Base-by-base conservation (phyloP, 2,797 vertebrate species). In the Arnoldichthys spilopterus region DNA sequence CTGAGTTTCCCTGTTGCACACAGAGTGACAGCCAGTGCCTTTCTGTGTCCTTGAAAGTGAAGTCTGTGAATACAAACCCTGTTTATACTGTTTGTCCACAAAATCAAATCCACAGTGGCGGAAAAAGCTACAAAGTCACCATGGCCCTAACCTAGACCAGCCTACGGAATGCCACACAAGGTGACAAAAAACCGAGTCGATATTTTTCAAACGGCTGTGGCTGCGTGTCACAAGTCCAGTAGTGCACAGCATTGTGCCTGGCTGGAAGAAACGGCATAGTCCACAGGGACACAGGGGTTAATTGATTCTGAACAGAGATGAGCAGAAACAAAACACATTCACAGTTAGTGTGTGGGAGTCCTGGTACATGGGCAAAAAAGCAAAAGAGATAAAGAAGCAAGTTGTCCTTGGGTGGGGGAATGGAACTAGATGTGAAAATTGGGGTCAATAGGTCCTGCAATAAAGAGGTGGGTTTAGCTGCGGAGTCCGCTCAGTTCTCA, bases 391-490 rank as follows among this genome's bases (percentile, higher is more conserved):
- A 74, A 86, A 84, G 71, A 56, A 53, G 22, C 6, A 32, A 13
- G 37, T 47, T 18, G 79, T 85, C 91, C 90, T 93, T 93, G 89
- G 86, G 80, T 85, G 84, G 30, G 51, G 69, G 63, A 80, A 77
- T 78, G 64, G 63, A 62, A 73, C 58, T 78, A 69, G 63, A 76
- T 76, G 83, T 84, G 47, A 84, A 86, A 90, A 90, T 85, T 86
- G 81, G 81, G 76, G 86, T 81, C 80, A 85, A 37, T 72, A 67
- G 82, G 77, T 84, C 53, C 53, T 77, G 34, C 72, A 75, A 73
- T 26, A 58, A 80, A 75, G 68, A 82, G 76, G 67, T 69, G 58
- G 56, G 63, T 82, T 83, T 82, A 71, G 79, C 40, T 75, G 20
- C 71, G 79, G 78, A 76, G 70, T 79, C 45, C 20, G 24, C 9